Conservation (phyloP, 1,140 invertebrate species). For the Latrodectus geometricus region DNA sequence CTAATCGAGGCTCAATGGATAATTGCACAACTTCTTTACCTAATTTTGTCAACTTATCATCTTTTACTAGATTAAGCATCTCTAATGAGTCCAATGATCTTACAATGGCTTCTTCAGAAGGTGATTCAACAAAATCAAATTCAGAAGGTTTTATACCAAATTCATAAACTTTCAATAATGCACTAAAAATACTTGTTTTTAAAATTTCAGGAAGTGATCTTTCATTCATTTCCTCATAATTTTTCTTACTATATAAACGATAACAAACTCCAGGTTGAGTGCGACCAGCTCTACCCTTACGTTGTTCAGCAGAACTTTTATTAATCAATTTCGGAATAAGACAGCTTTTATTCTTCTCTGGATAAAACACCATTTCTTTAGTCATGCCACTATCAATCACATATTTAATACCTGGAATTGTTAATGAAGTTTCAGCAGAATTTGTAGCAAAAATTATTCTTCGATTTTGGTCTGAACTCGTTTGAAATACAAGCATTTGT, state of each 20-base stretch:
- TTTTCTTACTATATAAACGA: slow-evolving; percentile 88
- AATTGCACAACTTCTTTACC: slow-evolving; percentile 92
- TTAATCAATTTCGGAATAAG: slow-evolving; percentile 86
- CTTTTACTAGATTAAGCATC: slow-evolving; percentile 86
- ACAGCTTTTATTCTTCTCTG: slow-evolving; percentile 84
- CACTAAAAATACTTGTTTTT: slow-evolving; percentile 84
- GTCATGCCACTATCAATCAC: slow-evolving; percentile 97
- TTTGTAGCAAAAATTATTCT: slow-evolving; percentile 99
- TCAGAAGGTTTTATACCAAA: slow-evolving; percentile 83
- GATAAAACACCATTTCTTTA: slow-evolving; percentile 96
- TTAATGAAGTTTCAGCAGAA: slow-evolving; percentile 98
- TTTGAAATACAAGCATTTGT: slow-evolving; percentile 48
- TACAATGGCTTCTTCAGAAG: slow-evolving; percentile 87
- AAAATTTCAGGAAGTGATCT: slow-evolving; percentile 92
- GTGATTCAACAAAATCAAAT: slow-evolving; percentile 74
- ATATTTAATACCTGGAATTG: slow-evolving; percentile 97
- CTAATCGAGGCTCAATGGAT: slow-evolving; percentile 86
- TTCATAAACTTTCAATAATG: slow-evolving; percentile 92
- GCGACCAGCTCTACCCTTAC: slow-evolving; percentile 89
- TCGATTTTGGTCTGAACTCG: slow-evolving; percentile 76
- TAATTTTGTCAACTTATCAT: slow-evolving; percentile 82
- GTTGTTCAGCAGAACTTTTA: slow-evolving; percentile 94
- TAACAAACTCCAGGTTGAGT: slow-evolving; percentile 80
- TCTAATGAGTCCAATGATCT: slow-evolving; percentile 88
- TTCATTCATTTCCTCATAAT: slow-evolving; percentile 77